Base-by-base conservation (phyloP, 2,797 vertebrate species). In the Smutsia temminckii region DNA sequence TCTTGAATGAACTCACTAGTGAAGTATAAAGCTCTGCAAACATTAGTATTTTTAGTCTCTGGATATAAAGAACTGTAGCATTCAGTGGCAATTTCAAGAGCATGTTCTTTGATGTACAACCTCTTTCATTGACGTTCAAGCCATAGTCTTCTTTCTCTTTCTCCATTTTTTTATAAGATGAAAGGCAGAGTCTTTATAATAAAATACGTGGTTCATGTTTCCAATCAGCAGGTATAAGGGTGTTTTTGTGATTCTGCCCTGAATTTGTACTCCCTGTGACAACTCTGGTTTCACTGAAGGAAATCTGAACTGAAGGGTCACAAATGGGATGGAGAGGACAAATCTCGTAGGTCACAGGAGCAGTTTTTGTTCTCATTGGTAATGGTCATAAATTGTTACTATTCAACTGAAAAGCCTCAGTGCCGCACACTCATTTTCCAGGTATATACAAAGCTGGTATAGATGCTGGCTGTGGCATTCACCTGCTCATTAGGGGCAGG, bases 101-200 rank as follows among this genome's bases (percentile, higher is more conserved):
- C 23, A 17, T 29, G 6, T 37, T 85, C 37, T 61, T 68, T 57
- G 32, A 40, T 68, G 9, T 25, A n/a, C 2, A 68, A 16, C 3
- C 40, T 79, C 55, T 37, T 83, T 92, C 53, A 42, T 0, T 46
- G 29, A 63, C 51, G 53, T n/a, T 55, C 42, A 80, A 71, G 61
- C 32, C 29, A 29, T 6, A 46, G 46, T 74, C 57, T 80, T 75
- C 63, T 92, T 89, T 72, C 37, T 91, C 42, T 91, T 79, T 71
- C 51, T 42, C n/a, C 42, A 18, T 40, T 74, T 91, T 40, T 85
- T 74, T 42, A 89, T 74, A 84, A 63, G 61, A 79, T 57, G 27
- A 86, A 77, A 49, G 46, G 64, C 80, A 95, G 79, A 53, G 83
- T 55, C 42, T 95, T 95, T 77, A 85, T 78, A 91, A 96, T 92